Base-by-base conservation (phyloP, 30 jellyfish, hydroid and myxozoan genomes). In the Aurelia aurita complex sp. Pacific region DNA sequence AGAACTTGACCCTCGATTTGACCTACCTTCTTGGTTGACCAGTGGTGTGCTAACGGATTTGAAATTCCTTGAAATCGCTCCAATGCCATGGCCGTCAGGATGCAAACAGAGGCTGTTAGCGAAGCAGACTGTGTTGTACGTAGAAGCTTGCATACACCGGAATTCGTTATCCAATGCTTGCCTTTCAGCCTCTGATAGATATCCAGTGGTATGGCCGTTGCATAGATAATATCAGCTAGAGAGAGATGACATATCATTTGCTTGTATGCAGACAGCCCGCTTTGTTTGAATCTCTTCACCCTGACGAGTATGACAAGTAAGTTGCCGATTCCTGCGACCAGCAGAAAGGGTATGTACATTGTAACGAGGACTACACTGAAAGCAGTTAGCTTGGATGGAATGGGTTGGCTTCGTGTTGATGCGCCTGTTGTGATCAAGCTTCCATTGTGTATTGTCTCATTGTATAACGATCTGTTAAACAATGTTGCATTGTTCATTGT, bases 1-100 rank as follows among this genome's bases (percentile, higher is more conserved):
- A 23, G 29, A 23, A 23, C 29, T 23, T 23, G 29, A 23, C 29
- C 29, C 29, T 23, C 29, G 8, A 46, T 46, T 46, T 46, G 14
- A 46, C 53, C 14, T 84, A 84, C 93, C 93, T 84, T 84, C 38
- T 84, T 84, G 33, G 87, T 84, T 33, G 93, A 73, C 93, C 93
- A 84, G 65, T 74, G 87, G 51, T 84, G 93, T 57, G 76, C 74
- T 57, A 84, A 63, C 23, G 87, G 88, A 60, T 65, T 64, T 7
- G 88, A 73, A 32, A 89, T 91, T 12, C 92, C 97, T 29, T 87
- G 94, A 57, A 16, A 89, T 63, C 97, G 66, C 43, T 89, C 94
- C 18, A 89, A 57, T 67, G 97, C 97, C 86, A 89, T 89, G 23
- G 85, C 90, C n/a, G 94, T 76, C 82, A 89, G 61, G 87, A 87